Evolutionary conservation across 2,113 vertebrate genomes (phyloP).

Genomic region (Platycercus adscitus): DNA sequence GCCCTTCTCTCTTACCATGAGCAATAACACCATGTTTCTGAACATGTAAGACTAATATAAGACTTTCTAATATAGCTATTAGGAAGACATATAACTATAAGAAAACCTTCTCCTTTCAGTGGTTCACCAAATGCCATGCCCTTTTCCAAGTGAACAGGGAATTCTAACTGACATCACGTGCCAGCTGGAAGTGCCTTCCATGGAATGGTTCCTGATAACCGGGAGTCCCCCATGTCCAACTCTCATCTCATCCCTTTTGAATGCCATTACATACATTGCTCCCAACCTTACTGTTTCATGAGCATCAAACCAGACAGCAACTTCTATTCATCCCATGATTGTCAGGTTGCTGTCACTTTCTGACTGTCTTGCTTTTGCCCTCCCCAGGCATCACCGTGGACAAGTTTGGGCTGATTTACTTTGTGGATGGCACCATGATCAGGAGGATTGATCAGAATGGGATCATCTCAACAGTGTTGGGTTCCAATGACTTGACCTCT

Average conservation of each 20-base stretch:
- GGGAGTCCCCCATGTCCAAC: neutral
- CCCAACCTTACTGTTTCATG: neutral
- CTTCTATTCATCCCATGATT: neutral
- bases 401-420: conserved; percentile 94
- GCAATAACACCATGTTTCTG: neutral
- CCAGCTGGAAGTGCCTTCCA: neutral
- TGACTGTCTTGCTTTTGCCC: neutral
- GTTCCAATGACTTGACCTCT: conserved; percentile 96
- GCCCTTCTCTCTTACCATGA: neutral
- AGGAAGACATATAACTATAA: neutral
- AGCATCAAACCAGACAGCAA: rapidly evolving
- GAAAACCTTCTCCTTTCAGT: neutral
- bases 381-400: conserved; percentile 92
- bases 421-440: conserved; percentile 98
- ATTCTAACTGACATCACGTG: neutral
- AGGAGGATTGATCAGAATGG: conserved; percentile 95
- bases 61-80: neutral
- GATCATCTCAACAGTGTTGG: conserved; percentile 94
- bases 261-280: neutral
- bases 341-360: neutral
- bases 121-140: neutral
- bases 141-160: neutral
- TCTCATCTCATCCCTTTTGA: neutral
- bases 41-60: neutral
- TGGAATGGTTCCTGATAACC: neutral